Conservation (phyloP, 2,113 vertebrate species). For the Microtus pennsylvanicus region DNA sequence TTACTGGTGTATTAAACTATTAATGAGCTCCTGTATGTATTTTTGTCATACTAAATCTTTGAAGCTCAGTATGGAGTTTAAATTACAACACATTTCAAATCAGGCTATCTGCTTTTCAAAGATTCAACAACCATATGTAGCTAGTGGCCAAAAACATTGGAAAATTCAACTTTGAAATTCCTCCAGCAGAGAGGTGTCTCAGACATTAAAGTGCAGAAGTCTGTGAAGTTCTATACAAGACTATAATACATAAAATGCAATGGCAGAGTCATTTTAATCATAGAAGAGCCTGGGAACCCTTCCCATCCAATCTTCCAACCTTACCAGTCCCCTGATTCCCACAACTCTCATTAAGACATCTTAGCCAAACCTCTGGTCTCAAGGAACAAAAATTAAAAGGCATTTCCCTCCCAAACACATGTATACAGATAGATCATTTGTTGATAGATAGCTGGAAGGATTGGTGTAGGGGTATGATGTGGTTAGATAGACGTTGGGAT, state of each 20-base stretch:
- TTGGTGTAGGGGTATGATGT: not conserved
- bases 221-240: not conserved
- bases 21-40: not conserved
- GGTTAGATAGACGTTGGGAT: not conserved
- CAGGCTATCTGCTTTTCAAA: not conserved
- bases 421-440: not conserved
- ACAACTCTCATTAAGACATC: not conserved
- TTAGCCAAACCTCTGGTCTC: not conserved
- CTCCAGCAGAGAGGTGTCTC: not conserved
- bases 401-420: not conserved
- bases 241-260: not conserved
- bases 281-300: not conserved
- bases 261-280: not conserved
- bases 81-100: not conserved
- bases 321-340: not conserved
- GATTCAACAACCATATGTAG: not conserved
- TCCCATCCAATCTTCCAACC: accelerated
- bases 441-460: not conserved
- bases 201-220: not conserved
- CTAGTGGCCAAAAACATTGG: not conserved
- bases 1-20: not conserved
- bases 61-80: not conserved
- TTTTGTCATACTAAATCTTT: not conserved
- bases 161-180: not conserved
- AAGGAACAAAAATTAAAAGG: not conserved